phyloP scores from a whole-genome alignment of 2,113 vertebrate genomes.

The Odobenus rosmarus region DNA sequence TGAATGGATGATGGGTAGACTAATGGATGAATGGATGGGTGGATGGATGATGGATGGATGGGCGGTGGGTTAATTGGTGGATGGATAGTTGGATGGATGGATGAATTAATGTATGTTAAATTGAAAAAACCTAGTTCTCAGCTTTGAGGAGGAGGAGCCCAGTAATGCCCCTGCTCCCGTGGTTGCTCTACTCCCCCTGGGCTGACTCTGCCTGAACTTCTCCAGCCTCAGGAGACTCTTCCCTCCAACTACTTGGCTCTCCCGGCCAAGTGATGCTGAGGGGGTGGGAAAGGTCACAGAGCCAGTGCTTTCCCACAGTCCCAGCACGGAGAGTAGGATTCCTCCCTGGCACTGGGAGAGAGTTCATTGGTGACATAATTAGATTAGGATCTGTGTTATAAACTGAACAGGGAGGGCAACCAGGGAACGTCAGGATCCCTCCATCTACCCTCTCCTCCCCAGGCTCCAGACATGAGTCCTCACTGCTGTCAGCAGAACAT shows the following conservation, averaged over 20 bases:
- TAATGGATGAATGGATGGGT: too few species aligned
- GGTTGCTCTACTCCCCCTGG: too few species aligned
- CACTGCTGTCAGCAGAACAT: fast-evolving
- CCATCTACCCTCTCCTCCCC: fast-evolving
- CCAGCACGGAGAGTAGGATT: background rate
- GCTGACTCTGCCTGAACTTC: background rate
- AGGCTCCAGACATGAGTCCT: background rate
- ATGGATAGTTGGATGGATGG: background rate
- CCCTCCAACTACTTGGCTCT: background rate
- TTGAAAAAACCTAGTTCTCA: background rate
- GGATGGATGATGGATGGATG: background rate
- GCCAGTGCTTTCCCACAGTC: constrained; percentile 65
- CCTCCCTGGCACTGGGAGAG: background rate
- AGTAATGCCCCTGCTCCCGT: fast-evolving
- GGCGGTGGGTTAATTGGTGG: background rate
- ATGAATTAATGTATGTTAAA: background rate
- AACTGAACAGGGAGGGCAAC: background rate
- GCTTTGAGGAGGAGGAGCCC: too few species aligned
- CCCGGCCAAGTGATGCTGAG: background rate
- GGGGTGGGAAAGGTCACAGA: constrained; percentile 69
- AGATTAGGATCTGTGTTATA: background rate
- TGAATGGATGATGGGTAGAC: background rate
- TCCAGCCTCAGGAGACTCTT: background rate
- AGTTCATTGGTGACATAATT: background rate
- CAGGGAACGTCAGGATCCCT: background rate